Conservation (phyloP, 1,140 invertebrate species). For the Meloidogyne chitwoodi region DNA sequence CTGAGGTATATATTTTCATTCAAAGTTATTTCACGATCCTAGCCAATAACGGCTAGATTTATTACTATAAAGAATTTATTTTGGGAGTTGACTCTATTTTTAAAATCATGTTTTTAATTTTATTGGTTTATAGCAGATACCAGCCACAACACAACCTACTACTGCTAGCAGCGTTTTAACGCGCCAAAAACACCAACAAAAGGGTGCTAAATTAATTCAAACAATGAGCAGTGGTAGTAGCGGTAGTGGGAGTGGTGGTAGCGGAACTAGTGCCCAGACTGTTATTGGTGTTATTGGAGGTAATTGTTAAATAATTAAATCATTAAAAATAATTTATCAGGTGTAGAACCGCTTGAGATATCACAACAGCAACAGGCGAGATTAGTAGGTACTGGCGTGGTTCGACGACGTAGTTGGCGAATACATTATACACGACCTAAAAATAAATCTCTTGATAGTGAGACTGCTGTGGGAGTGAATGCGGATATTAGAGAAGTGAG, state of each 20-base stretch:
- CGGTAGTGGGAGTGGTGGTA: slow-evolving; percentile 20
- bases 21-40: too few relatives aligned
- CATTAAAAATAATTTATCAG: neutral
- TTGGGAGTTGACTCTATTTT: too few relatives aligned
- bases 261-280: slow-evolving; percentile 23
- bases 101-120: neutral
- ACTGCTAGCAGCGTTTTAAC: neutral
- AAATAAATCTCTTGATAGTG: slow-evolving; percentile 45
- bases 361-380: neutral
- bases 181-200: neutral
- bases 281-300: slow-evolving; percentile 13
- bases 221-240: slow-evolving; percentile 25
- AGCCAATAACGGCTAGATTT: too few relatives aligned
- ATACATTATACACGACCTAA: slow-evolving; percentile 41
- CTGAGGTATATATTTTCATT: neutral
- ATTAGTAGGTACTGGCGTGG: slow-evolving; percentile 22
- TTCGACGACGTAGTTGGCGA: slow-evolving; percentile 40
- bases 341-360: neutral
- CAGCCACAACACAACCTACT: neutral
- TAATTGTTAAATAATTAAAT: neutral
- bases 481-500: slow-evolving; percentile 14
- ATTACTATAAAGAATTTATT: too few relatives aligned
- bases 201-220: slow-evolving; percentile 1
- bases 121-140: neutral
- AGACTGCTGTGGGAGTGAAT: slow-evolving; percentile 64